Conservation (phyloP, 2,888 invertebrate species). For the Luffia ferchaultella region DNA sequence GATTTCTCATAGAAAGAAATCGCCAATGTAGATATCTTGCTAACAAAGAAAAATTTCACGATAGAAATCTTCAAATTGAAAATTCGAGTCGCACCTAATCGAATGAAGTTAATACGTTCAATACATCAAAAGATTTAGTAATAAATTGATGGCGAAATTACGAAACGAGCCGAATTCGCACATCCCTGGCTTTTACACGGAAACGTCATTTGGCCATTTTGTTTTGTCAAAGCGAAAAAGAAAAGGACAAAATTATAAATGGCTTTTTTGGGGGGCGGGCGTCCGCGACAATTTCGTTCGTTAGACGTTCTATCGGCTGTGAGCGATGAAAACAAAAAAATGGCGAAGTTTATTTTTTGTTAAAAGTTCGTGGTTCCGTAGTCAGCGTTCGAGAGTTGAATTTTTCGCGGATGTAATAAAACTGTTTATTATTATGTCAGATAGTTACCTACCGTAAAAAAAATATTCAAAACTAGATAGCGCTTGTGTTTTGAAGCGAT, state of each 20-base stretch:
- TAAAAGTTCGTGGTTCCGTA: background rate
- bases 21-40: background rate
- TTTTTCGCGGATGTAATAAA: no score
- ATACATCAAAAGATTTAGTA: slow-evolving; percentile 50
- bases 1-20: no score
- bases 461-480: no score
- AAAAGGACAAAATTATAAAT: background rate
- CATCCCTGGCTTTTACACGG: slow-evolving; percentile 31
- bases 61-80: slow-evolving; percentile 35
- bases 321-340: no score
- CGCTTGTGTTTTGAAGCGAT: no score
- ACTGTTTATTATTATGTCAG: no score
- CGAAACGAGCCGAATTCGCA: slow-evolving; percentile 43
- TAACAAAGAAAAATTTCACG: background rate
- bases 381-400: no score
- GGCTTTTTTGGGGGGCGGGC: no score
- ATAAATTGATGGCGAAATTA: slow-evolving; percentile 46
- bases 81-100: slow-evolving; percentile 51
- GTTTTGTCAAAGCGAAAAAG: slow-evolving; percentile 18
- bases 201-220: slow-evolving; percentile 40
- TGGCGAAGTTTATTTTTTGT: background rate
- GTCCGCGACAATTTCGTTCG: no score
- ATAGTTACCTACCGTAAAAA: no score
- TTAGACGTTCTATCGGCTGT: no score
- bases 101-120: slow-evolving; percentile 38